Evolutionary conservation across 2,113 vertebrate genomes (phyloP).

Genomic region (Syrrhaptes paradoxus): DNA sequence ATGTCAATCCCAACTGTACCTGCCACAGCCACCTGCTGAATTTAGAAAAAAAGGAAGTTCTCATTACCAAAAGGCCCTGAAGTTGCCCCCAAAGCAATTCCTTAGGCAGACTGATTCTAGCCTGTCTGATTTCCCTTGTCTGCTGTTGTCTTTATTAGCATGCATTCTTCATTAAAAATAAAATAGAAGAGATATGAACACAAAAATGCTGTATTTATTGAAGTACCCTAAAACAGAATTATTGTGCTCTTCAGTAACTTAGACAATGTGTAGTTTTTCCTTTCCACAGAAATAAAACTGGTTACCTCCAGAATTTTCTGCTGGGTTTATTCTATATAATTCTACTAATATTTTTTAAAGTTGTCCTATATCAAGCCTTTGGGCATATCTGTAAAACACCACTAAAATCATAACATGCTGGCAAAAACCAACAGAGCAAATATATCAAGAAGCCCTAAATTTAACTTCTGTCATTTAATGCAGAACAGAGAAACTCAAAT

Average conservation of each 20-base stretch:
- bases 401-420: neutral
- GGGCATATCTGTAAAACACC: neutral
- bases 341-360: neutral
- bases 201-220: neutral
- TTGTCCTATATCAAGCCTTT: neutral
- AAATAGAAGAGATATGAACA: neutral
- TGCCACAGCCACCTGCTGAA: neutral
- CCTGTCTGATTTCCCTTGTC: neutral
- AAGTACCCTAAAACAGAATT: neutral
- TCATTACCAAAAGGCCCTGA: neutral
- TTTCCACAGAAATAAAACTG: neutral
- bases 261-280: neutral
- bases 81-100: neutral
- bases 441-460: neutral
- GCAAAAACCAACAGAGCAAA: neutral
- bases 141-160: neutral
- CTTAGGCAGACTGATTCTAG: neutral
- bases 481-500: neutral
- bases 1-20: neutral
- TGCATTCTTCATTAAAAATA: neutral
- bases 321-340: neutral
- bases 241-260: neutral
- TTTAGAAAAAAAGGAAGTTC: neutral
- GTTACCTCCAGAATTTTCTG: neutral
- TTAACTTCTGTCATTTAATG: neutral